These are phyloP conservation scores for Drosophila melanosoma DNA, from an alignment of 2,888 invertebrate genomes.

Conservation along the genomic window DNA sequence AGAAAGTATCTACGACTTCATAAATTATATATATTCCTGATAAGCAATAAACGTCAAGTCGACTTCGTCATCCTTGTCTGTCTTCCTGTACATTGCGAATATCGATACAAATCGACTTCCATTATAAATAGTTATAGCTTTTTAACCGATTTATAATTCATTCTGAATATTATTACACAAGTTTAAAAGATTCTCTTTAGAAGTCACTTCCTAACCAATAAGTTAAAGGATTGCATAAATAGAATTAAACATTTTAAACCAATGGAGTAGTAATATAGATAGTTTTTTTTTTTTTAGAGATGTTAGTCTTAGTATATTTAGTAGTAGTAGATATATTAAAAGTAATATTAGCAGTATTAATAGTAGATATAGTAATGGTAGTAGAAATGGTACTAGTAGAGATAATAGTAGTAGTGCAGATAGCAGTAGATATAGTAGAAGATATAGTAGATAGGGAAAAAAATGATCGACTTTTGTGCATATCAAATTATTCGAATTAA, in stretches of 20 bases:
- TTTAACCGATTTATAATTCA: neutral
- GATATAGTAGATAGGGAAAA: too few relatives aligned
- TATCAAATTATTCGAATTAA: neutral
- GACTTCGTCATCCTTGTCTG: neutral
- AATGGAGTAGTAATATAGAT: too few relatives aligned
- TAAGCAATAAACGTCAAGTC: neutral
- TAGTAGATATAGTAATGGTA: neutral
- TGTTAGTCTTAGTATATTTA: too few relatives aligned
- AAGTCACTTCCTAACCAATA: neutral
- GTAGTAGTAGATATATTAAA: too few relatives aligned
- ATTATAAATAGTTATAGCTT: neutral
- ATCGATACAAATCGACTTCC: neutral
- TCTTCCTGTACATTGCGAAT: neutral
- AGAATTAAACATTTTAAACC: too few relatives aligned
- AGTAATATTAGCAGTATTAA: too few relatives aligned
- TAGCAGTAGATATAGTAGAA: neutral
- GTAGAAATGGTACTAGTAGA: rapidly evolving
- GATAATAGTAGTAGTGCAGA: neutral
- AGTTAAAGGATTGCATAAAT: too few relatives aligned
- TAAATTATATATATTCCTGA: neutral
- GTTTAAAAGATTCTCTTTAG: neutral
- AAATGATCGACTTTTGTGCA: too few relatives aligned
- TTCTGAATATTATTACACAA: neutral
- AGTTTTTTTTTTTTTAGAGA: too few relatives aligned
- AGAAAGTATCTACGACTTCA: neutral